These are phyloP conservation scores for Apamea monoglypha DNA, from an alignment of 2,888 invertebrate species.

Conservation along the genomic window DNA sequence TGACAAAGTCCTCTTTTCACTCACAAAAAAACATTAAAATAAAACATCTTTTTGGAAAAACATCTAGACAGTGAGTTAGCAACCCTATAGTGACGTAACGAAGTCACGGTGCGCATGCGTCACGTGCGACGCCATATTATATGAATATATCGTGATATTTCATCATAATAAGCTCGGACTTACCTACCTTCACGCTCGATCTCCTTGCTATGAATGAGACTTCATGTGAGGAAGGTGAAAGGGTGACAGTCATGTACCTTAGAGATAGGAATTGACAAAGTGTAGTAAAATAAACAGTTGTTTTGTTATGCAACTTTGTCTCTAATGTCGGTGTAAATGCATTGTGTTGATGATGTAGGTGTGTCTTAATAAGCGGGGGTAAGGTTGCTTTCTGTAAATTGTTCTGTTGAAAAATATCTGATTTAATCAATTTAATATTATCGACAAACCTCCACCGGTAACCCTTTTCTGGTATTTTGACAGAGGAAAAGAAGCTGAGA, in stretches of 20 bases:
- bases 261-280: not conserved
- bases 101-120: slow-evolving; percentile 66
- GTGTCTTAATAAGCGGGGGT: not conserved
- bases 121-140: slow-evolving; percentile 63
- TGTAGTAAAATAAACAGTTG: not conserved
- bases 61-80: not conserved
- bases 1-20: not conserved
- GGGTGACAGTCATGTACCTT: not conserved
- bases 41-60: not conserved
- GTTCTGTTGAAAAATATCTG: not conserved
- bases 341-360: too few species aligned
- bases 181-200: slow-evolving; percentile 21
- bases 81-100: slow-evolving; percentile 66
- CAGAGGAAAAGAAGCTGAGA: not conserved
- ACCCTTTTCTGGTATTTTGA: not conserved
- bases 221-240: slow-evolving; percentile 21
- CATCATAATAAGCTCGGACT: slow-evolving; percentile 60
- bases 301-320: not conserved
- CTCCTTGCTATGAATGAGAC: slow-evolving; percentile 21
- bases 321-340: not conserved
- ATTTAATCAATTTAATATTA: not conserved
- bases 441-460: not conserved
- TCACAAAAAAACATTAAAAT: not conserved
- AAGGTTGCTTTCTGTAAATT: too few species aligned
- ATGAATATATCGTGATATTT: slow-evolving; percentile 64